A percentile compares a stretch with the other conserved stretches of the same genome.
These are phyloP conservation scores for Caenorhabditis sp. DNA, from an alignment of 2,888 invertebrate species.

Conservation along the genomic window DNA sequence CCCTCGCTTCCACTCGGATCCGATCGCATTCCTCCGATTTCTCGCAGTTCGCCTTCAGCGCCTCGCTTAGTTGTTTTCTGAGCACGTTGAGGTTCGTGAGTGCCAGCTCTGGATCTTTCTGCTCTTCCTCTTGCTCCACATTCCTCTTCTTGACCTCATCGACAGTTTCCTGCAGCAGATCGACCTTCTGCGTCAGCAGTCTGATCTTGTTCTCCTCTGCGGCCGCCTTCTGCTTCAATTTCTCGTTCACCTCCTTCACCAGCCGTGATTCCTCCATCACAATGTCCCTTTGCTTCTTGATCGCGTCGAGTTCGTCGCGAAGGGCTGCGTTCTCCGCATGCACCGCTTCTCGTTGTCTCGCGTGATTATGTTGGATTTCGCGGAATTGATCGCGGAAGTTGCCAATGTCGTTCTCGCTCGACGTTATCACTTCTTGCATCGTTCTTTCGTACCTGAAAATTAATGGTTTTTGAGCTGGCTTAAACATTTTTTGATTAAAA, in stretches of 20 bases:
- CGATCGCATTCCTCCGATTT: conserved; percentile 67
- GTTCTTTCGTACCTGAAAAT: conserved; percentile 54
- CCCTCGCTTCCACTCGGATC: conserved; percentile 45
- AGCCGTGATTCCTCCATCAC: conserved; percentile 47
- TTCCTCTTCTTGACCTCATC: not conserved
- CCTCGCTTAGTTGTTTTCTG: conserved; percentile 56
- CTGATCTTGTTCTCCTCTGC: conserved; percentile 42
- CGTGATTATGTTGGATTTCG: conserved; percentile 47
- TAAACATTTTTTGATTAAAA: too few relatives aligned
- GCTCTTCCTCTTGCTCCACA: not conserved
- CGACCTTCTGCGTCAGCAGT: conserved; percentile 11
- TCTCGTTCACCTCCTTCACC: conserved; percentile 54
- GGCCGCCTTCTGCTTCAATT: conserved; percentile 47
- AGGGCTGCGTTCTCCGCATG: conserved; percentile 30
- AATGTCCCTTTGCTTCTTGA: conserved; percentile 43
- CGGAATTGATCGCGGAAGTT: conserved; percentile 55
- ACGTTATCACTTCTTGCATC: conserved; percentile 36
- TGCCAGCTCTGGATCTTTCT: not conserved
- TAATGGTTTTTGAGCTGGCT: not conserved
- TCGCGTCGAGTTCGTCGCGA: conserved; percentile 36
- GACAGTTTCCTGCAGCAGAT: conserved; percentile 12
- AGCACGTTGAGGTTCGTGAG: not conserved
- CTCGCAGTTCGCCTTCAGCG: conserved; percentile 62
- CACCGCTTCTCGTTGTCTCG: conserved; percentile 24
- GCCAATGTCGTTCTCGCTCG: conserved; percentile 49